Percentiles rank a stretch among this genome's conserved stretches.
phyloP scores from a whole-genome alignment of 2,113 vertebrate genomes.

The Daubentonia madagascariensis region DNA sequence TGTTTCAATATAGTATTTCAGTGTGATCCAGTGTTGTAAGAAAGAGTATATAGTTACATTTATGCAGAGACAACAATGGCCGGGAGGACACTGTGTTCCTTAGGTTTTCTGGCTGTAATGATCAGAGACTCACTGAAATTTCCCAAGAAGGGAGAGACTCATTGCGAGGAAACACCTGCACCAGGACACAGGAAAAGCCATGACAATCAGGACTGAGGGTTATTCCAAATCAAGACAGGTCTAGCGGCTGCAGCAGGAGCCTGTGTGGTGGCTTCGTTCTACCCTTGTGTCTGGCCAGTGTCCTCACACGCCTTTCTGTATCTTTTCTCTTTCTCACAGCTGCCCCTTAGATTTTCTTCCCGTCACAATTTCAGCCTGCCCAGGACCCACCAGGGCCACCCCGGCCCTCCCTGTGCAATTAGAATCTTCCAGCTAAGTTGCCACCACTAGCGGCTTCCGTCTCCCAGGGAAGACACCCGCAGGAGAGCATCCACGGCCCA shows the following conservation, averaged over 20 bases:
- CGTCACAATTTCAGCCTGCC: neutral
- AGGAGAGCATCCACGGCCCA: neutral
- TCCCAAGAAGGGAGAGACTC: neutral
- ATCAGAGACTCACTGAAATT: neutral
- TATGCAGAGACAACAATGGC: neutral
- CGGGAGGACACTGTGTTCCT: neutral
- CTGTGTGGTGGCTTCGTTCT: neutral
- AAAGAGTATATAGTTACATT: neutral
- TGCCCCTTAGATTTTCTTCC: neutral
- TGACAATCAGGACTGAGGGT: neutral
- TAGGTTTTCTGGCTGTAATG: neutral
- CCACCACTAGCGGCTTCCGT: neutral
- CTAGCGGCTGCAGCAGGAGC: neutral
- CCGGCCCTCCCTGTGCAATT: rapidly evolving
- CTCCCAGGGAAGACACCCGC: neutral
- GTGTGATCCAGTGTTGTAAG: neutral
- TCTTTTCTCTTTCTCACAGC: neutral
- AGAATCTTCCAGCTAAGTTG: neutral
- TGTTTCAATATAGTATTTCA: neutral
- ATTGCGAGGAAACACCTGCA: neutral
- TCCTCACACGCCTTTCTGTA: no score
- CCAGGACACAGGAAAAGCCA: neutral
- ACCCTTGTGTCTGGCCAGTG: neutral
- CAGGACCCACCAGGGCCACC: neutral
- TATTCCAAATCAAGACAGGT: neutral